These are phyloP conservation scores for Drosophila kambysellisi DNA, from an alignment of 2,888 invertebrate species.

Conservation along the genomic window DNA sequence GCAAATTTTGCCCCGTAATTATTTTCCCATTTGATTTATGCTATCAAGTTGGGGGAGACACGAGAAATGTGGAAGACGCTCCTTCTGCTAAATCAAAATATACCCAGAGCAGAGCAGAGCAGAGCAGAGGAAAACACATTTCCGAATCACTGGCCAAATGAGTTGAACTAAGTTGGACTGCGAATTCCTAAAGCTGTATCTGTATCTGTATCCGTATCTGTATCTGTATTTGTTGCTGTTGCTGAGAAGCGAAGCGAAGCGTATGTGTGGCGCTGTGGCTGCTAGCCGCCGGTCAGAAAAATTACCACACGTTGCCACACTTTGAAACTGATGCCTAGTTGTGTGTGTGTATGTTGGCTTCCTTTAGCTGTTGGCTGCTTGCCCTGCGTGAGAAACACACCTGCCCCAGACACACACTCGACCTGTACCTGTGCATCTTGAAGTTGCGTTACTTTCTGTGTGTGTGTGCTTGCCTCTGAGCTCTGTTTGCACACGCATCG, in stretches of 20 bases:
- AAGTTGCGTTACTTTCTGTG: constrained; percentile 51
- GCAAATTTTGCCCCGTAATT: constrained; percentile 79
- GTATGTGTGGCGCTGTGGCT: constrained; percentile 65
- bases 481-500: constrained; percentile 67
- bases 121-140: constrained; percentile 46
- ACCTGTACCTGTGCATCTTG: constrained; percentile 71
- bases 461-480: constrained; percentile 52
- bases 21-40: constrained; percentile 82
- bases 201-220: constrained; percentile 12
- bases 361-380: constrained; percentile 23
- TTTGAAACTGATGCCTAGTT: constrained; percentile 61
- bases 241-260: constrained; percentile 49
- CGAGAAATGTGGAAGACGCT: background rate
- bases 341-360: constrained; percentile 32
- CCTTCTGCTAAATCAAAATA: constrained; percentile 10
- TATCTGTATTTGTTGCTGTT: constrained; percentile 11
- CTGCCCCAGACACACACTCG: constrained; percentile 57
- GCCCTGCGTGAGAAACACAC: constrained; percentile 80
- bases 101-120: constrained; percentile 23
- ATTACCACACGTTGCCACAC: constrained; percentile 77
- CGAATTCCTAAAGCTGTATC: constrained; percentile 15
- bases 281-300: constrained; percentile 56
- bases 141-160: constrained; percentile 67
- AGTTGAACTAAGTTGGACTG: constrained; percentile 23
- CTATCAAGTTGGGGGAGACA: constrained; percentile 51